Evolutionary conservation across 2,113 vertebrate species (phyloP).

Genomic region (Bufo bufo): DNA sequence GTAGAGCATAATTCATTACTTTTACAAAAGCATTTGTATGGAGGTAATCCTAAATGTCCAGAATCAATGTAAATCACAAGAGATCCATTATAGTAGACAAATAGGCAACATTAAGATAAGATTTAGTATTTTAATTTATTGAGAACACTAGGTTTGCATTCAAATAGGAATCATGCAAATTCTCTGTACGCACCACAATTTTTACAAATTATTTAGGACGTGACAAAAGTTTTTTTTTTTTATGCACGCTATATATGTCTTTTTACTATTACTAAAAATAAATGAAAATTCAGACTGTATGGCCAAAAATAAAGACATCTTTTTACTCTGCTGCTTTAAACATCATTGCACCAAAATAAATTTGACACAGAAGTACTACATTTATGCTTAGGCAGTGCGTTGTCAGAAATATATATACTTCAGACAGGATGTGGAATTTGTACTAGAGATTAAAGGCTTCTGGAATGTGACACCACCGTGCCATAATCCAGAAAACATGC

Average conservation of each 20-base stretch:
- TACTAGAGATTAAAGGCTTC: slow-evolving; percentile 57
- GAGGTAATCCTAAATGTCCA: slow-evolving; percentile 39
- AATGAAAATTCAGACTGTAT: slow-evolving; percentile 18
- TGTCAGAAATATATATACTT: slow-evolving; percentile 42
- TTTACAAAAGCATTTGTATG: slow-evolving; percentile 56
- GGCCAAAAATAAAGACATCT: slow-evolving; percentile 26
- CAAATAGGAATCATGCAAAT: slow-evolving; percentile 60
- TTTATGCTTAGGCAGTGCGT: neutral
- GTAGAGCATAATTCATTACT: slow-evolving; percentile 6
- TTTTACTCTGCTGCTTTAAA: slow-evolving; percentile 22
- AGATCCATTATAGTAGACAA: slow-evolving; percentile 37
- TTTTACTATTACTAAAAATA: neutral
- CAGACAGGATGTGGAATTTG: slow-evolving; percentile 11
- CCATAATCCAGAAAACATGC: slow-evolving; percentile 38
- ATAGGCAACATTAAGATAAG: slow-evolving; percentile 39
- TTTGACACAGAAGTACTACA: slow-evolving; percentile 17
- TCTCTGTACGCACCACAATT: slow-evolving; percentile 61
- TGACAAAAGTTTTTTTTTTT: slow-evolving; percentile 39
- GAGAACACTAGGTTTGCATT: slow-evolving; percentile 52
- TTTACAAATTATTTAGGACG: slow-evolving; percentile 52
- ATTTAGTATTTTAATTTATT: slow-evolving; percentile 17
- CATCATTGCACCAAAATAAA: slow-evolving; percentile 17
- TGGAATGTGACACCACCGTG: slow-evolving; percentile 29
- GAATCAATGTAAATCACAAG: slow-evolving; percentile 36
- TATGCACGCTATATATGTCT: slow-evolving; percentile 55